A percentile compares a stretch with the other conserved stretches of the same genome.
Conservation (phyloP, 37 sponge, comb jelly and placozoan genomes). For the Chondrilla cf. caribensis region DNA sequence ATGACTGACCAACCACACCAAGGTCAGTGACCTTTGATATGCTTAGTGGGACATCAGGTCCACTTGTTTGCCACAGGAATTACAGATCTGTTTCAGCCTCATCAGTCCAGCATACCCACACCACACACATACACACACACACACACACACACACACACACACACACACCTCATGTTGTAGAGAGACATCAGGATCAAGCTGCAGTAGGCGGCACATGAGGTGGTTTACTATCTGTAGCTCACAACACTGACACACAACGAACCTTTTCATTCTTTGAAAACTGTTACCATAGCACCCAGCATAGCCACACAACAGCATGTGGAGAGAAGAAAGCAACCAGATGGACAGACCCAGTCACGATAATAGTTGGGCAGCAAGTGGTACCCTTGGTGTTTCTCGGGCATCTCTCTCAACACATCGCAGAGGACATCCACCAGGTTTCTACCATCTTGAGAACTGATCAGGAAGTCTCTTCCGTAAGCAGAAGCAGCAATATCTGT, state of each 20-base stretch:
- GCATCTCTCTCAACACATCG: slow-evolving; percentile 29
- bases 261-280: slow-evolving; percentile 55
- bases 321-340: neutral
- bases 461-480: slow-evolving; percentile 67
- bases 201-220: neutral
- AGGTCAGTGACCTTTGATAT: no score
- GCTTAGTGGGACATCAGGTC: no score
- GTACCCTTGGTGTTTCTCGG: slow-evolving; percentile 4
- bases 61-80: no score
- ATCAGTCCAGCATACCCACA: no score
- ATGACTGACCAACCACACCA: no score
- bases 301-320: no score
- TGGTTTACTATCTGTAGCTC: neutral
- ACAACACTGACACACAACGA: neutral
- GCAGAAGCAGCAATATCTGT: slow-evolving; percentile 79
- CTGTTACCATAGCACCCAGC: slow-evolving; percentile 13
- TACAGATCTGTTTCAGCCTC: no score
- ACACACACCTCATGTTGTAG: slow-evolving; percentile 70
- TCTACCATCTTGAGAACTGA: slow-evolving; percentile 44
- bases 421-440: slow-evolving; percentile 54
- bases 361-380: neutral
- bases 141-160: no score
- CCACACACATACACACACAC: no score
- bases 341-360: neutral
- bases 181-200: slow-evolving; percentile 70